Percentiles rank a stretch among this genome's conserved stretches.
Evolutionary conservation across 2,888 invertebrate species (phyloP).

Genomic region (Craniophora ligustri): DNA sequence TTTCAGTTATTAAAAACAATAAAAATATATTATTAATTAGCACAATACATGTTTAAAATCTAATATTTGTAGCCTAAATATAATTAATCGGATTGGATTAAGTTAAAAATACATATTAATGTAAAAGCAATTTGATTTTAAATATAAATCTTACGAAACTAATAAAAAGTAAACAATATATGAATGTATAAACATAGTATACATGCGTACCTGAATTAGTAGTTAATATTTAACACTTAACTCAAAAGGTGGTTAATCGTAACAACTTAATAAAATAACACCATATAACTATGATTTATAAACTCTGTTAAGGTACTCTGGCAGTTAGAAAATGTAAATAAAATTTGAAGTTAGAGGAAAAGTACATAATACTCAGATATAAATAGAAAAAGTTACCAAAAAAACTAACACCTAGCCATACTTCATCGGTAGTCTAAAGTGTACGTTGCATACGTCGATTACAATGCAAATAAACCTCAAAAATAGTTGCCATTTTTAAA

Average conservation of each 20-base stretch:
- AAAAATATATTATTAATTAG: background rate
- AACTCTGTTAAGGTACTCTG: slow-evolving; percentile 3
- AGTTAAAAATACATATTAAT: background rate
- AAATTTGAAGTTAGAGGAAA: background rate
- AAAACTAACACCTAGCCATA: slow-evolving; percentile 16
- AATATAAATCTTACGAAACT: slow-evolving; percentile 15
- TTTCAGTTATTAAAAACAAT: no score
- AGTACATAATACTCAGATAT: no score
- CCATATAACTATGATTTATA: slow-evolving; percentile 7
- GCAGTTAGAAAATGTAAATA: background rate
- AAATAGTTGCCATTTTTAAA: background rate
- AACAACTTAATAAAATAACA: slow-evolving; percentile 20
- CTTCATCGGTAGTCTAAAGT: slow-evolving; percentile 4
- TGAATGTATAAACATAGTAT: slow-evolving; percentile 40
- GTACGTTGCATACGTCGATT: background rate
- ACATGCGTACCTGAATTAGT: slow-evolving; percentile 44
- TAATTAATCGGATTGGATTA: no score
- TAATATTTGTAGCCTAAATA: no score
- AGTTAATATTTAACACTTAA: slow-evolving; percentile 27
- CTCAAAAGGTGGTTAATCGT: slow-evolving; percentile 24
- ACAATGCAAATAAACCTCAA: background rate
- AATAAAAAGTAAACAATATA: slow-evolving; percentile 24
- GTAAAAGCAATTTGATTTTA: background rate
- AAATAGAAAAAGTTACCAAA: no score
- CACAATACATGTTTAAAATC: no score